Evolutionary conservation across 2,888 invertebrate genomes (phyloP).

Genomic region (Muscina levida): DNA sequence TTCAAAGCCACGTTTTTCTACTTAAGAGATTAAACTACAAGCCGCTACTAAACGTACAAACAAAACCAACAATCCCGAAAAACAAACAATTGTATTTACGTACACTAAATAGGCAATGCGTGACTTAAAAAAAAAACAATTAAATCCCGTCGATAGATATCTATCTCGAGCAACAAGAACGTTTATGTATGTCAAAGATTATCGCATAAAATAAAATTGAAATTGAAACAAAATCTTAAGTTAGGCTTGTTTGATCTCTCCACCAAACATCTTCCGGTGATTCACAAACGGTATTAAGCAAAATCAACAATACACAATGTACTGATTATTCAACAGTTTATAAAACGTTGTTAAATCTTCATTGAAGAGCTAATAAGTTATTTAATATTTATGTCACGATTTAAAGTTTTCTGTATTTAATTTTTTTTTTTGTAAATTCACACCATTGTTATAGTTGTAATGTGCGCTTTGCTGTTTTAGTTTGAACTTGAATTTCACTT

Average conservation of each 20-base stretch:
- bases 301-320: not conserved
- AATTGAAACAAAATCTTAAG: not conserved
- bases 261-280: slow-evolving; percentile 37
- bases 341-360: too few relatives aligned
- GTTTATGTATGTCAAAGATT: slow-evolving; percentile 41
- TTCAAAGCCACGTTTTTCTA: too few relatives aligned
- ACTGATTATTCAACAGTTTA: not conserved
- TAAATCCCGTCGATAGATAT: too few relatives aligned
- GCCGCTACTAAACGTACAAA: too few relatives aligned
- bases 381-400: slow-evolving; percentile 37
- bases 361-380: slow-evolving; percentile 11
- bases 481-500: not conserved
- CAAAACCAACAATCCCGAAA: too few relatives aligned
- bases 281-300: slow-evolving; percentile 1
- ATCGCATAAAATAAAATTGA: slow-evolving; percentile 11
- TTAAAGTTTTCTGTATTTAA: not conserved
- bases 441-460: slow-evolving; percentile 9
- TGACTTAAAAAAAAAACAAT: too few relatives aligned
- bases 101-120: too few relatives aligned
- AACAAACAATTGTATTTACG: too few relatives aligned
- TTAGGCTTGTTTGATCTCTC: not conserved
- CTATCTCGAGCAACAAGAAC: not conserved
- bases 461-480: not conserved
- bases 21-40: too few relatives aligned
- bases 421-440: slow-evolving; percentile 14